phyloP scores from a whole-genome alignment of 37 sponge, comb jelly and placozoan species.

The Crambe crambe region DNA sequence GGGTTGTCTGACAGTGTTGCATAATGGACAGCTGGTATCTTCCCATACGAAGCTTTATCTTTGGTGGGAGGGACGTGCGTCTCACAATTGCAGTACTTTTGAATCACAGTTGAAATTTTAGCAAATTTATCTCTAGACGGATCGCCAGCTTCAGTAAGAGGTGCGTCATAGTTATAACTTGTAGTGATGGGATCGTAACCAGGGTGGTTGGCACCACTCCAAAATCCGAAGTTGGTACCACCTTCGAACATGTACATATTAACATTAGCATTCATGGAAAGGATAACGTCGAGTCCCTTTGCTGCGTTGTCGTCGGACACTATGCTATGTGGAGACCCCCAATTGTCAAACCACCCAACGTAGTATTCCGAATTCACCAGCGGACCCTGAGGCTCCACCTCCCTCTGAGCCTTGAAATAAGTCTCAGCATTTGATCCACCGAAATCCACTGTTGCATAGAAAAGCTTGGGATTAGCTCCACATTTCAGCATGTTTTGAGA shows the following conservation, averaged over 20 bases:
- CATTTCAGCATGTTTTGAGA: conserved; percentile 57
- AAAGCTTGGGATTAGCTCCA: conserved; percentile 48
- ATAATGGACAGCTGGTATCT: conserved; percentile 49
- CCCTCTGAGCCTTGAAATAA: conserved; percentile 56
- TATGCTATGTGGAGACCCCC: conserved; percentile 76
- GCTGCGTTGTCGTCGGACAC: conserved; percentile 34
- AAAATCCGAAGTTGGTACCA: conserved; percentile 95
- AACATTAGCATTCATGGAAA: conserved; percentile 67
- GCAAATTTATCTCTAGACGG: conserved; percentile 70
- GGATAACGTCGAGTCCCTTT: conserved; percentile 66
- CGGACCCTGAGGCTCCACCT: conserved; percentile 73
- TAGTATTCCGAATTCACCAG: conserved; percentile 96
- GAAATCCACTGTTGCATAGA: conserved; percentile 95
- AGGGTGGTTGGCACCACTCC: conserved; percentile 73
- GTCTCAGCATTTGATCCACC: conserved; percentile 53
- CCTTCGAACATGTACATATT: conserved; percentile 98
- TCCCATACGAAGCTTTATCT: conserved; percentile 74
- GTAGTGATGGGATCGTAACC: conserved; percentile 75
- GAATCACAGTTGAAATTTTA: conserved; percentile 68
- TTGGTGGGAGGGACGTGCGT: conserved; percentile 30
- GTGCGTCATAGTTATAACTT: conserved; percentile 98
- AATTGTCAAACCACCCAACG: conserved; percentile 96
- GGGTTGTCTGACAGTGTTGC: conserved; percentile 44
- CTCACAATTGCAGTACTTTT: conserved; percentile 46
- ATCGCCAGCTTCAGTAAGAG: conserved; percentile 93